Evolutionary conservation across 1,140 invertebrate genomes (phyloP).

Genomic region (Euglossa dilemma): DNA sequence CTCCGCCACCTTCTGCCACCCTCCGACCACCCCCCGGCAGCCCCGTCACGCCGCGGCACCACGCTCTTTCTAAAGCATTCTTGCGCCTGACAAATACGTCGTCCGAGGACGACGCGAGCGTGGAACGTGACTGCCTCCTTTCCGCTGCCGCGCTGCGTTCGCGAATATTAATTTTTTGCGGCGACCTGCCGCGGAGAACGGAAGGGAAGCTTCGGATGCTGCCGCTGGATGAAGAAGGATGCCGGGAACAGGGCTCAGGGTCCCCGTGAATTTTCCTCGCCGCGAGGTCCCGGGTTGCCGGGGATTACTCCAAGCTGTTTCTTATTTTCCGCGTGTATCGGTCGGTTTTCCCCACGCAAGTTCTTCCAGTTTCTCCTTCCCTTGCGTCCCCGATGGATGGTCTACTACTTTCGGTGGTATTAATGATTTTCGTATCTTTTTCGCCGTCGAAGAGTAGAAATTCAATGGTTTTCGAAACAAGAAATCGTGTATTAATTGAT

Average conservation of each 20-base stretch:
- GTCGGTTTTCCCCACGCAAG: too few relatives aligned
- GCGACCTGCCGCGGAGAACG: background rate
- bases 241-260: background rate
- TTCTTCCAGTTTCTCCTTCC: too few relatives aligned
- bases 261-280: background rate
- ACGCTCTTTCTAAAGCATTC: constrained; percentile 66
- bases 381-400: too few relatives aligned
- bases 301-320: too few relatives aligned
- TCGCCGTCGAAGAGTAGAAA: too few relatives aligned
- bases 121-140: constrained; percentile 40
- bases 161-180: constrained; percentile 52
- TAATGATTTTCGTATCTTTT: too few relatives aligned
- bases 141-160: constrained; percentile 24
- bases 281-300: too few relatives aligned
- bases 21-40: background rate
- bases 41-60: constrained; percentile 32
- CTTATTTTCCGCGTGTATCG: too few relatives aligned
- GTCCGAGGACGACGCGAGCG: constrained; percentile 48
- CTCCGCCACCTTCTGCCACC: background rate
- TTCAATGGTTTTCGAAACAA: too few relatives aligned
- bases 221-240: background rate
- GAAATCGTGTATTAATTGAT: too few relatives aligned
- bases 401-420: too few relatives aligned
- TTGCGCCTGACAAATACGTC: constrained; percentile 73
- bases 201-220: too few relatives aligned